Conservation (phyloP, 2,888 invertebrate genomes). For the Drosophila diplacantha region DNA sequence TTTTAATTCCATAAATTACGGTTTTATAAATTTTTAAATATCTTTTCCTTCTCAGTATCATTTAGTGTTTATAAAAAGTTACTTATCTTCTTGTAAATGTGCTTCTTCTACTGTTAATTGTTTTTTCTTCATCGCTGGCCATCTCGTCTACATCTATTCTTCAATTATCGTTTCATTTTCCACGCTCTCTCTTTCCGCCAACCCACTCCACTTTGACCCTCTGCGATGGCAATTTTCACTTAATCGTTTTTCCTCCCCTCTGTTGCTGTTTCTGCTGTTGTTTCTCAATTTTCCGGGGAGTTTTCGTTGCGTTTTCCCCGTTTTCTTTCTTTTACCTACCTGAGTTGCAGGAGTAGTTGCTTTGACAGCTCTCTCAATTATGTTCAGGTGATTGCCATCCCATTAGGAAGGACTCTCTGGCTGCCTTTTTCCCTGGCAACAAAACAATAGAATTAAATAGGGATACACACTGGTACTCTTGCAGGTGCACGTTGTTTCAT, state of each 20-base stretch:
- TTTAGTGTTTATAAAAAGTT: conserved; percentile 15
- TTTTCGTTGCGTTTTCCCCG: conserved; percentile 18
- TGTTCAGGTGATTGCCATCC: conserved; percentile 55
- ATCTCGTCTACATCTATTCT: conserved; percentile 8
- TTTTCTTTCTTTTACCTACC: conserved; percentile 40
- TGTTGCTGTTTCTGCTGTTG: conserved; percentile 14
- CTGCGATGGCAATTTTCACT: conserved; percentile 52
- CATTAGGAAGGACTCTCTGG: conserved; percentile 23
- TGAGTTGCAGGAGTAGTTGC: conserved; percentile 50
- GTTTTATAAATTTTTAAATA: neutral
- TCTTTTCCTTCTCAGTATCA: neutral
- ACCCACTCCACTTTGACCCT: conserved; percentile 41
- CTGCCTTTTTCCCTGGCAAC: conserved; percentile 17
- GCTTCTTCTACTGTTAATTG: conserved; percentile 23
- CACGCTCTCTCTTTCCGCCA: conserved; percentile 32
- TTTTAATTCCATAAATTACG: too few species aligned
- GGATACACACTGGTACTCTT: conserved; percentile 20
- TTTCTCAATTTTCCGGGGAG: conserved; percentile 23
- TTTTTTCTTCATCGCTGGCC: conserved; percentile 19
- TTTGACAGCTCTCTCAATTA: conserved; percentile 69
- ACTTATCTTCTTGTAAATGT: conserved; percentile 1
- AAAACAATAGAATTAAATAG: conserved; percentile 51
- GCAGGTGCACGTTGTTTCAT: conserved; percentile 50
- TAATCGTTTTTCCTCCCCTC: conserved; percentile 28
- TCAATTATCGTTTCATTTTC: conserved; percentile 34